phyloP scores from a whole-genome alignment of 2,113 vertebrate genomes.

The Indri indri region DNA sequence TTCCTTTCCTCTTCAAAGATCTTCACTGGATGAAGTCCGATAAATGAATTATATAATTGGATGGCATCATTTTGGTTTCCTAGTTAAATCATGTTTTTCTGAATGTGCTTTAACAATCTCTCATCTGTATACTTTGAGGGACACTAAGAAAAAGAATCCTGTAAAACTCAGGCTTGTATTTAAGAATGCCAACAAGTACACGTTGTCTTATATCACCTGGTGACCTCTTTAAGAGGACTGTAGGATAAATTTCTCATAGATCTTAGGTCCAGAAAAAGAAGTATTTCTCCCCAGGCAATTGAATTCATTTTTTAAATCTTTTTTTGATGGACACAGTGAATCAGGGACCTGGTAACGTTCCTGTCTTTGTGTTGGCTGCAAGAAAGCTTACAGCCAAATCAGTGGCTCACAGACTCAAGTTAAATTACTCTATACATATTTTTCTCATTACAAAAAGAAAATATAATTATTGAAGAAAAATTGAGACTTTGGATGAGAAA shows the following conservation, averaged over 20 bases:
- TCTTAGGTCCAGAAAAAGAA: background rate
- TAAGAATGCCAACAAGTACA: background rate
- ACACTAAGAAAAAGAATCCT: background rate
- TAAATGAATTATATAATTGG: background rate
- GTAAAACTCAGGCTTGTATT: slow-evolving; percentile 3
- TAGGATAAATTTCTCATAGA: slow-evolving; percentile 17
- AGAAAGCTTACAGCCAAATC: background rate
- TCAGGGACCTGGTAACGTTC: background rate
- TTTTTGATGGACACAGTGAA: slow-evolving; percentile 9
- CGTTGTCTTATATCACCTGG: background rate
- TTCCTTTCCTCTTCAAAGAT: background rate
- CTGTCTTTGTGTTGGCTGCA: background rate
- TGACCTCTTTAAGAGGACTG: slow-evolving; percentile 26
- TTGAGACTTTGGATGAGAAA: background rate
- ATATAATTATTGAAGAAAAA: slow-evolving; percentile 1
- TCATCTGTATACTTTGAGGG: background rate
- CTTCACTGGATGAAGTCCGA: background rate
- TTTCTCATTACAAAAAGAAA: slow-evolving; percentile 19
- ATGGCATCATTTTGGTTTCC: background rate
- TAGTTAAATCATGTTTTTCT: slow-evolving; percentile 13
- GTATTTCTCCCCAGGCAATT: background rate
- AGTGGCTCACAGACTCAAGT: background rate
- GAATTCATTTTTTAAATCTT: background rate
- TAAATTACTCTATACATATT: background rate
- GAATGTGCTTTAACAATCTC: background rate